Evolutionary conservation across 2,797 vertebrate species (phyloP), one percentile per base, ranked within the genome.

Genomic region (Sebastes alutus): DNA sequence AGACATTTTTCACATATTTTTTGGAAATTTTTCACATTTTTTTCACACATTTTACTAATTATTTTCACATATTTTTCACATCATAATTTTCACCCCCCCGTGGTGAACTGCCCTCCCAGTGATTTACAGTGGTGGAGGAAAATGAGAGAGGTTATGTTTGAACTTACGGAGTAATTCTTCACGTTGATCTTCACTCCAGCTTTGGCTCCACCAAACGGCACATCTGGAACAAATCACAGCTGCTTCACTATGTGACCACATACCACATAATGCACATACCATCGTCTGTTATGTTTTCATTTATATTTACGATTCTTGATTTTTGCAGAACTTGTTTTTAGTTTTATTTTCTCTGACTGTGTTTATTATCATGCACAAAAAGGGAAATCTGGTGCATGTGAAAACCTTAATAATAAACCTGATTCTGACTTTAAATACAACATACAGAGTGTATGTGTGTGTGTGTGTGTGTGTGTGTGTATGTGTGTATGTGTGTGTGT

Each of bases 141-240:
- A 18, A 46, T 46, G 16, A 46, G 42, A 46, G 42, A 46, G 0
- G 16, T 7, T 14, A 0, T n/a, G 56, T 72, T 13, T 7, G 14
- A 11, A 81, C 97, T 97, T 90, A 99, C 98, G 4, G 98, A 97
- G 90, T 99, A 99, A 78, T 95, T 97, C 92, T 92, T 98, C 22
- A 97, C 94, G 91, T 99, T 98, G 92, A 99, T 99, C 94, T 99
- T 99, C 86, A 99, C 97, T 91, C 98, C 98, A 66, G 98, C 98
- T 96, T 99, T 99, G 85, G 98, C 98, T 90, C 98, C 98, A 77
- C 98, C 98, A 89, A 99, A 99, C 60, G 98, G 98, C 77, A 99
- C 98, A 96, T 99, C 98, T 99, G 94, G 68, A 96, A 92, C 18
- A 86, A 1, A 81, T 42, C 10, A 76, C 30, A 33, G 14, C 52